These are phyloP conservation scores for Benthosema pterotum DNA, from an alignment of 2,797 vertebrate genomes.

Conservation along the genomic window DNA sequence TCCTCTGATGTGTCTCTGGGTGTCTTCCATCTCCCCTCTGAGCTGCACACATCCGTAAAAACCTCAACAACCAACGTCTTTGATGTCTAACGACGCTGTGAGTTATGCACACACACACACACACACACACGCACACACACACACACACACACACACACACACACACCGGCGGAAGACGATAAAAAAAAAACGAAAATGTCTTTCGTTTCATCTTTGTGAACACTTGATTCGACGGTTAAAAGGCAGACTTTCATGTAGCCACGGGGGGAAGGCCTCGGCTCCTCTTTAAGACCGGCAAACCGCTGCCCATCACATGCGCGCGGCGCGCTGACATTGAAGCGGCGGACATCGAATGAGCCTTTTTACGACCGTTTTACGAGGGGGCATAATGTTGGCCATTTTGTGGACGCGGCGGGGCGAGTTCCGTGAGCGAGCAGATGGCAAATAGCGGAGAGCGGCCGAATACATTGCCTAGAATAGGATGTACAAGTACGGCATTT, in stretches of 20 bases:
- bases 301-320: too few species aligned
- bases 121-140: too few species aligned
- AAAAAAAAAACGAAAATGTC: constrained; percentile 25
- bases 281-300: too few species aligned
- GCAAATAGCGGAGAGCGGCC: neutral
- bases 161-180: constrained; percentile 12
- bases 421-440: constrained; percentile 63
- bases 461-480: too few species aligned
- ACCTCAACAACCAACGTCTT: constrained; percentile 21
- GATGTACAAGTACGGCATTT: too few species aligned
- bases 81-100: neutral
- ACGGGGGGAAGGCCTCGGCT: too few species aligned
- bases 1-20: neutral
- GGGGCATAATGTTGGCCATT: constrained; percentile 38
- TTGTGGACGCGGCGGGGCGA: constrained; percentile 37
- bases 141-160: too few species aligned
- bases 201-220: constrained; percentile 1
- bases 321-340: too few species aligned
- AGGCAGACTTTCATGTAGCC: constrained; percentile 1
- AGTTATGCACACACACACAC: neutral
- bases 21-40: neutral
- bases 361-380: too few species aligned
- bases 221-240: neutral
- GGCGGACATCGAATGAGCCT: too few species aligned
- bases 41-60: neutral